Evolutionary conservation across 2,113 vertebrate species (phyloP), one percentile per base, ranked within the genome.

Genomic region (Erinaceus europaeus): DNA sequence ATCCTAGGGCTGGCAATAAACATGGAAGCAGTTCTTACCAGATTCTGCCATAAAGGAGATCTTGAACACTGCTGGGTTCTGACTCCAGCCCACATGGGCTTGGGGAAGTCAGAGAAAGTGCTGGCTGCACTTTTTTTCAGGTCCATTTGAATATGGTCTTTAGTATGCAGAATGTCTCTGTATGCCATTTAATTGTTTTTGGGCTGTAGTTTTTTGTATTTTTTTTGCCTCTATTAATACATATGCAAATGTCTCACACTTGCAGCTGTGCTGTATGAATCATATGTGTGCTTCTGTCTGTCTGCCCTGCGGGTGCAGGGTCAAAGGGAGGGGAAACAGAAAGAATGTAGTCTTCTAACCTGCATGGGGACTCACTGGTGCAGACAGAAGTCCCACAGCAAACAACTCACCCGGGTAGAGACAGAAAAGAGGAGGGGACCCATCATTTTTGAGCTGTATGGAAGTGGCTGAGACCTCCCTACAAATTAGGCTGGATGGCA

Each of bases 221-320:
- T 80, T 40, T 96, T 97, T 97, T 95, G 92, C 95, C 96, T 97
- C 96, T 97, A 97, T 97, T 98, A 98, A 98, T 97, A 97, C 95
- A 96, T 96, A 96, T 97, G 96, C 94, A 97, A 97, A 98, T 95
- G 76, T 94, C 92, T 90, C 92, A 78, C 94, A 95, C 86, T 90
- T 95, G 97, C 98, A 98, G 98, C 98, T 98, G 98, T 97, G 97
- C 95, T 92, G 93, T 96, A 97, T 97, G 97, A 97, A 97, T 97
- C 95, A 96, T 93, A 97, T 94, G 96, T 94, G 95, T 95, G 96
- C 94, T 97, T 96, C 96, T 97, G 95, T 96, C 95, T 96, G 97
- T 96, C 97, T 96, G 96, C 95, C 97, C 97, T 76, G 90, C 94
- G 96, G 96, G 96, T 96, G 95, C 81, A 71, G 96, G 95, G 95